These are phyloP conservation scores for Sphecodes monilicornis DNA, from an alignment of 2,888 invertebrate genomes.

Conservation along the genomic window DNA sequence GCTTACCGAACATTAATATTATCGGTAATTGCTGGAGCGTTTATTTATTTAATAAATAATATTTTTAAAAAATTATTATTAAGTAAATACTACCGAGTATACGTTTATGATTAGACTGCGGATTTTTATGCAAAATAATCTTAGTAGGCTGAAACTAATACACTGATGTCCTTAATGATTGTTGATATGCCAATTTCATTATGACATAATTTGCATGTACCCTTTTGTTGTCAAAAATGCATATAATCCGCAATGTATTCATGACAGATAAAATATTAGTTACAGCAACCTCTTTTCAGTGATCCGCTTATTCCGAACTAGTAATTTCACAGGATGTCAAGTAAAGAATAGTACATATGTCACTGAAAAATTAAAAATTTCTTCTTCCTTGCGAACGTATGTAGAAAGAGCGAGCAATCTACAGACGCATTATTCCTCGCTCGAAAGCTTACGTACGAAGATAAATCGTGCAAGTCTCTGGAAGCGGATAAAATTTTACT, in stretches of 20 bases:
- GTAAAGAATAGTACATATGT: not conserved
- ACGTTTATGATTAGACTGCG: too few species aligned
- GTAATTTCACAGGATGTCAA: not conserved
- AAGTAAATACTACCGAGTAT: not conserved
- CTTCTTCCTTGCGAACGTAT: not conserved
- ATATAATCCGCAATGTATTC: too few species aligned
- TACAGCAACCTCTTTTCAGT: not conserved
- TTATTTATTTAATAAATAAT: too few species aligned
- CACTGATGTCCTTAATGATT: too few species aligned
- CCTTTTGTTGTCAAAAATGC: too few species aligned
- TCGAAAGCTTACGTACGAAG: not conserved
- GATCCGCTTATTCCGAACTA: not conserved
- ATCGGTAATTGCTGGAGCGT: not conserved
- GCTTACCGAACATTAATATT: not conserved
- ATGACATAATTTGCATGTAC: too few species aligned
- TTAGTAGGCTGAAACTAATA: too few species aligned
- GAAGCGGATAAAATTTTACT: not conserved
- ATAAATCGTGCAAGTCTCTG: not conserved
- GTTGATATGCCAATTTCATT: too few species aligned
- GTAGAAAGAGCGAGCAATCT: not conserved
- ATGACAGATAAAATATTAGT: not conserved
- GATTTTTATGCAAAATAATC: too few species aligned
- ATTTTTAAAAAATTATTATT: not conserved
- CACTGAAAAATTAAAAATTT: not conserved
- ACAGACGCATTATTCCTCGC: not conserved